phyloP scores from a whole-genome alignment of 1,140 invertebrate species.

The Cryptotermes secundus region DNA sequence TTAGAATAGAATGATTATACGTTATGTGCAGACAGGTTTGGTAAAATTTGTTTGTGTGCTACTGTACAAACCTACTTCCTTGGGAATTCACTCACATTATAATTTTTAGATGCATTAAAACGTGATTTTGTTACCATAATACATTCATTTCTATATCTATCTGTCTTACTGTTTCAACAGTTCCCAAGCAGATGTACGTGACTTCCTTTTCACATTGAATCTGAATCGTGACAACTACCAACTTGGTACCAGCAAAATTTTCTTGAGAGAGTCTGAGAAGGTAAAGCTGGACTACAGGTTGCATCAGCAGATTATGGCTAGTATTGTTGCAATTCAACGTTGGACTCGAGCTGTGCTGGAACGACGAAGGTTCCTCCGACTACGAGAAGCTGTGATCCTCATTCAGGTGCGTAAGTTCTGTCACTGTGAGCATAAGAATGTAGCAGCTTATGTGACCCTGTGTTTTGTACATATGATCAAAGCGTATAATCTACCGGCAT shows the following conservation, averaged over 20 bases:
- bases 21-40: too few species aligned
- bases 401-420: slow-evolving; percentile 62
- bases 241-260: slow-evolving; percentile 87
- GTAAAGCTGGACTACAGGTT: slow-evolving; percentile 86
- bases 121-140: neutral
- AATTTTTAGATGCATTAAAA: too few species aligned
- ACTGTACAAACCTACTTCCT: too few species aligned
- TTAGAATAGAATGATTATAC: too few species aligned
- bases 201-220: slow-evolving; percentile 77
- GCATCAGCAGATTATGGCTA: slow-evolving; percentile 90
- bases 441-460: too few species aligned
- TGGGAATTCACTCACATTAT: too few species aligned
- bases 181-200: slow-evolving; percentile 74
- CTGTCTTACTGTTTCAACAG: slow-evolving; percentile 46
- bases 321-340: slow-evolving; percentile 87
- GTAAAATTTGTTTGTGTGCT: too few species aligned
- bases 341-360: slow-evolving; percentile 86
- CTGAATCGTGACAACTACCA: slow-evolving; percentile 89
- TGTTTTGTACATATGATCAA: too few species aligned
- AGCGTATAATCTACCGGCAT: too few species aligned
- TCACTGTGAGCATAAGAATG: neutral
- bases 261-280: slow-evolving; percentile 92
- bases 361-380: slow-evolving; percentile 69
- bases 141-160: neutral
- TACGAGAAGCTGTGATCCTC: slow-evolving; percentile 70